These are phyloP conservation scores for Lepidurus apus DNA, from an alignment of 1,140 invertebrate species.

Conservation along the genomic window DNA sequence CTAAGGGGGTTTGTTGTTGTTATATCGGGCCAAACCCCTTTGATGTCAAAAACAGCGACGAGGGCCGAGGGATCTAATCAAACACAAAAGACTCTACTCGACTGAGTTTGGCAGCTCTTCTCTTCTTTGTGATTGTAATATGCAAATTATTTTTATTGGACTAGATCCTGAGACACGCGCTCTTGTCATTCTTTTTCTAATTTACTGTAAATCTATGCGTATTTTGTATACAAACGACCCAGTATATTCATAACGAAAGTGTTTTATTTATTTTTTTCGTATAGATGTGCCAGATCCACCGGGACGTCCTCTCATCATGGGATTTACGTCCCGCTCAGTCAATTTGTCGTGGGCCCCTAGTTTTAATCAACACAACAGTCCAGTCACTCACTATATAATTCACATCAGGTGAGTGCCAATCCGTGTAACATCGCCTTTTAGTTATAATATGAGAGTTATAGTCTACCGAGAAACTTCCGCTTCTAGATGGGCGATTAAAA, in stretches of 20 bases:
- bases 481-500: too few relatives aligned
- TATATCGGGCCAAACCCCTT: not conserved
- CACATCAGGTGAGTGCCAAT: conserved; percentile 56
- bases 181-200: not conserved
- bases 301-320: conserved; percentile 62
- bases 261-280: conserved; percentile 40
- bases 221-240: not conserved
- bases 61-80: not conserved
- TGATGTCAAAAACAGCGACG: not conserved
- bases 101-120: conserved; percentile 14
- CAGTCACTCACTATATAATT: conserved; percentile 66
- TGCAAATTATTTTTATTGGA: not conserved
- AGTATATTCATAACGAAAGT: conserved; percentile 25
- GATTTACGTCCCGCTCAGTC: conserved; percentile 65
- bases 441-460: too few relatives aligned
- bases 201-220: not conserved
- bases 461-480: too few relatives aligned
- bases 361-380: conserved; percentile 61
- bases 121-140: not conserved
- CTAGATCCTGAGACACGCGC: not conserved
- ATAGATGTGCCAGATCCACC: conserved; percentile 59
- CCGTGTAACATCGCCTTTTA: not conserved
- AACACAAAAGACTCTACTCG: not conserved
- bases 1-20: not conserved
- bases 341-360: conserved; percentile 69